Conservation (phyloP, 2,797 vertebrate species). For the Amblyopsis hoosieri region DNA sequence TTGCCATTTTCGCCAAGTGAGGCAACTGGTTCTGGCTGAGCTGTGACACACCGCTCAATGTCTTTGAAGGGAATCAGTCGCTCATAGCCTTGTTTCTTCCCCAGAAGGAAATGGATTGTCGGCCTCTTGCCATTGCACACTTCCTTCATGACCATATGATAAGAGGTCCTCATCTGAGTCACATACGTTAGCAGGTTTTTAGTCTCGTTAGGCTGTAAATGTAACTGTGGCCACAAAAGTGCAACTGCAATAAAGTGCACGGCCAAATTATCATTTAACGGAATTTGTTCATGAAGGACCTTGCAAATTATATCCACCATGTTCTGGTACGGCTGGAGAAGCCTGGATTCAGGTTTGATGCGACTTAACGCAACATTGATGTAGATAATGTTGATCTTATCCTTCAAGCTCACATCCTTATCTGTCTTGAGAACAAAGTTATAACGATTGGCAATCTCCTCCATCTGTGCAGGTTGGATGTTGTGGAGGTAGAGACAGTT, state of each 20-base stretch:
- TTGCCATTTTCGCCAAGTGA: conserved; percentile 55
- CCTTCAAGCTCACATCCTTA: not conserved
- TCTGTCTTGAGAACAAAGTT: accelerated
- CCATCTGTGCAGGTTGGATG: conserved; percentile 10
- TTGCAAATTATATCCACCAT: accelerated
- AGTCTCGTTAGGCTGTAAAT: accelerated
- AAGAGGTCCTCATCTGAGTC: conserved; percentile 53
- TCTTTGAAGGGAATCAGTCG: conserved; percentile 42
- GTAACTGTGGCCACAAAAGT: conserved; percentile 52
- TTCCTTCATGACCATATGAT: conserved; percentile 45
- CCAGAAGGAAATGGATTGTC: conserved; percentile 67
- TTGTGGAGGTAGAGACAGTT: conserved; percentile 32
- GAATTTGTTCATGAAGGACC: not conserved
- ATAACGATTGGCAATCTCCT: conserved; percentile 34
- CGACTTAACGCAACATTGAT: conserved; percentile 60
- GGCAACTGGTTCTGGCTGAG: conserved; percentile 26
- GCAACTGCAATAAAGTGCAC: conserved; percentile 59
- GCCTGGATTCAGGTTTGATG: conserved; percentile 32
- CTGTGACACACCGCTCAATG: conserved; percentile 20
- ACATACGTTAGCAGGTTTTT: conserved; percentile 24
- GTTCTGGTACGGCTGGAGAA: accelerated
- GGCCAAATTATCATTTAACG: conserved; percentile 26
- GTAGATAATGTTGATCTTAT: conserved; percentile 61
- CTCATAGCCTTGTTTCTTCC: conserved; percentile 53
- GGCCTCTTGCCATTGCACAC: conserved; percentile 59